A percentile compares a stretch with the other conserved stretches of the same genome.
Evolutionary conservation across 1,140 invertebrate genomes (phyloP).

Genomic region (Spodoptera litura): DNA sequence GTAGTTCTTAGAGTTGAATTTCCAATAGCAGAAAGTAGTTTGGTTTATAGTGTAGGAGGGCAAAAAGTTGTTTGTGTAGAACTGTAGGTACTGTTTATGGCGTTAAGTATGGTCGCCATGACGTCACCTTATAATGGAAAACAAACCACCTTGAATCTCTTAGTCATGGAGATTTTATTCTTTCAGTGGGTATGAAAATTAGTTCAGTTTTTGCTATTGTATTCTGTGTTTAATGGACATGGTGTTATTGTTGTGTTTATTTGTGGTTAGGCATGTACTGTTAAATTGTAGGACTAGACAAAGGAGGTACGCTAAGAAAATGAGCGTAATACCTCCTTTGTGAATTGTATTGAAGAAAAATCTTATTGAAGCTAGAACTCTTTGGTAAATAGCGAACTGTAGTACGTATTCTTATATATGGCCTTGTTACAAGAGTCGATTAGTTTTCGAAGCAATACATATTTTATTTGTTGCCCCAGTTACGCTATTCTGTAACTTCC

Average conservation of each 20-base stretch:
- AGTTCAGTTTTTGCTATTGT: conserved; percentile 5
- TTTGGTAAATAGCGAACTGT: no score
- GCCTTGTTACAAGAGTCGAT: no score
- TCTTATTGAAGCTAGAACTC: no score
- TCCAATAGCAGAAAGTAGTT: neutral
- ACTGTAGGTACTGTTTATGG: conserved; percentile 37
- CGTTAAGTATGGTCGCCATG: conserved; percentile 10
- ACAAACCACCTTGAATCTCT: conserved; percentile 32
- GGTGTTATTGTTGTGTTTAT: neutral
- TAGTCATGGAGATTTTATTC: conserved; percentile 29
- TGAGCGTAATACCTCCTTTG: neutral
- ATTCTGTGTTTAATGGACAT: neutral
- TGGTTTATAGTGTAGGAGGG: conserved; percentile 37
- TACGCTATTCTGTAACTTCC: no score
- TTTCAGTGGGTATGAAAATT: conserved; percentile 34
- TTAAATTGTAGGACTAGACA: neutral
- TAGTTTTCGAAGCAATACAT: no score
- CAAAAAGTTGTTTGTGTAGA: conserved; percentile 59
- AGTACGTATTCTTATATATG: no score
- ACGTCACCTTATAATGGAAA: conserved; percentile 22
- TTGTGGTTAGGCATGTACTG: neutral
- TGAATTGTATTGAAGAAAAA: neutral
- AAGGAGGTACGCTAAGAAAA: neutral
- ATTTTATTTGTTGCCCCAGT: no score
- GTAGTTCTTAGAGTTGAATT: neutral